These are phyloP conservation scores for Isoperla grammatica DNA, from an alignment of 2,888 invertebrate genomes.

Conservation along the genomic window DNA sequence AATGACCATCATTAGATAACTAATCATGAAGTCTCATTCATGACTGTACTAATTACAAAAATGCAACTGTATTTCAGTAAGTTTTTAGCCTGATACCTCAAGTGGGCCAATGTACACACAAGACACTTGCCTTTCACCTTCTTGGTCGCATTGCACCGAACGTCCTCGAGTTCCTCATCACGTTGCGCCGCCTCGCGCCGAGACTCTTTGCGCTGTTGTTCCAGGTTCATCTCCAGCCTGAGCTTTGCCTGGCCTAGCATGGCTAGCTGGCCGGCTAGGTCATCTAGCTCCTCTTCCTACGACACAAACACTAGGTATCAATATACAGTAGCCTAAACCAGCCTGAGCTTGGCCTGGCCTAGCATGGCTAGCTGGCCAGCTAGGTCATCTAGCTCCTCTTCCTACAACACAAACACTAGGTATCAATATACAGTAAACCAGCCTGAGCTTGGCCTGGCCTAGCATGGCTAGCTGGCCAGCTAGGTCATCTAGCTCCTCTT, in stretches of 20 bases:
- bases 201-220: slow-evolving; percentile 86
- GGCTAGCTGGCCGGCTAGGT: slow-evolving; percentile 69
- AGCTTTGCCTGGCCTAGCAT: slow-evolving; percentile 89
- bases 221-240: slow-evolving; percentile 87
- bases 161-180: slow-evolving; percentile 91
- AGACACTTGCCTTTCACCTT: slow-evolving; percentile 69
- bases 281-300: slow-evolving; percentile 89
- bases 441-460: slow-evolving; percentile 85
- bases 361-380: not conserved
- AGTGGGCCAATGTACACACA: too few relatives aligned
- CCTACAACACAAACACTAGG: too few relatives aligned
- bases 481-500: slow-evolving; percentile 91
- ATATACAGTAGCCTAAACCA: not conserved
- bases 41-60: too few relatives aligned
- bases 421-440: too few relatives aligned
- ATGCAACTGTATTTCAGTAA: too few relatives aligned
- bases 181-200: slow-evolving; percentile 83
- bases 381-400: too few relatives aligned
- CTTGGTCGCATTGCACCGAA: slow-evolving; percentile 82
- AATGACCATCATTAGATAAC: too few relatives aligned
- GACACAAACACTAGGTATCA: slow-evolving; percentile 5
- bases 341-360: not conserved
- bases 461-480: slow-evolving; percentile 68
- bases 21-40: too few relatives aligned
- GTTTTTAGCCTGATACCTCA: too few relatives aligned